These are phyloP conservation scores for Potorous gilbertii DNA, from an alignment of 2,797 vertebrate genomes.

Conservation along the genomic window DNA sequence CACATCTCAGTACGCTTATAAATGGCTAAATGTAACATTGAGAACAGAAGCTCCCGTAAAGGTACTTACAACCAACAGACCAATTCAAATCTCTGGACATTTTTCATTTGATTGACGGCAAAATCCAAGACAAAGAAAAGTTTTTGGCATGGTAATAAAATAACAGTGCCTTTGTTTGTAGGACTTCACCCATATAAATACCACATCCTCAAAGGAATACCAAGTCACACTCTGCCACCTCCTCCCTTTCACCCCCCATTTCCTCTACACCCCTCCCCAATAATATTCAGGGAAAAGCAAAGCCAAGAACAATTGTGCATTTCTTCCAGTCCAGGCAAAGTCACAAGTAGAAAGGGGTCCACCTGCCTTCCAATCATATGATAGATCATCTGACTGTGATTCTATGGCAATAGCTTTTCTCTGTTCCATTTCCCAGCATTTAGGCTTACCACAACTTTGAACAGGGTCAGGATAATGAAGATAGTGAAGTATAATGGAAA, in stretches of 20 bases:
- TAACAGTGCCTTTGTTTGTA: conserved; percentile 1
- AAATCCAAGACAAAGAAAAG: not conserved
- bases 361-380: not conserved
- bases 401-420: not conserved
- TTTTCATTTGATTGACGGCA: not conserved
- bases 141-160: not conserved
- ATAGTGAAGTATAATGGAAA: not conserved
- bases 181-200: not conserved
- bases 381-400: not conserved
- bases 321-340: conserved; percentile 18
- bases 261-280: conserved; percentile 7
- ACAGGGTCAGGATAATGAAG: not conserved
- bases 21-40: not conserved
- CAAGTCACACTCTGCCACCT: not conserved
- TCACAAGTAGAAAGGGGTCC: not conserved
- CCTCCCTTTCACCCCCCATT: not conserved
- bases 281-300: conserved; percentile 42
- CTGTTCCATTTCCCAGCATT: conserved; percentile 4
- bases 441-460: not conserved
- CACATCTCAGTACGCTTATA: not conserved
- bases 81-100: conserved; percentile 2
- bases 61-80: not conserved
- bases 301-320: conserved; percentile 23
- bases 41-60: not conserved
- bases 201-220: conserved; percentile 2